phyloP scores from a whole-genome alignment of 2,888 invertebrate species.

The Orthosia gothica region DNA sequence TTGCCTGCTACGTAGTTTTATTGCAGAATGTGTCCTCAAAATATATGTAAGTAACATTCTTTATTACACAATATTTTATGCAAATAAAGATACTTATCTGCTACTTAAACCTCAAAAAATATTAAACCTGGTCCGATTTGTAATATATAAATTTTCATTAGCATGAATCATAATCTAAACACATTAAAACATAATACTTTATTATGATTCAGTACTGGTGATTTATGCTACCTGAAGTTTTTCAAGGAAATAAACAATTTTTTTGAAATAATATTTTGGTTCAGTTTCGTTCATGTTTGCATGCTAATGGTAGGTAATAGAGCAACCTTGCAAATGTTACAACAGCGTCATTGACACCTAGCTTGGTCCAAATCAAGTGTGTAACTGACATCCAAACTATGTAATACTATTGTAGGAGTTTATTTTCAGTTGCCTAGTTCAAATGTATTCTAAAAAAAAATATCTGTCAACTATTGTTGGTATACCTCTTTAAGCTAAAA shows the following conservation, averaged over 20 bases:
- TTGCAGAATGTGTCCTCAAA: background rate
- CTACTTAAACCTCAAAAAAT: background rate
- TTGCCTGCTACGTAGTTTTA: background rate
- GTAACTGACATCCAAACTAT: constrained; percentile 17
- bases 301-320: constrained; percentile 37
- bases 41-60: background rate
- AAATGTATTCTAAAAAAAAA: no score
- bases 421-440: background rate
- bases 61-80: background rate
- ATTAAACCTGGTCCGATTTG: background rate
- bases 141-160: background rate
- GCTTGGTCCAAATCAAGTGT: constrained; percentile 29
- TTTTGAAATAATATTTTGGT: constrained; percentile 20
- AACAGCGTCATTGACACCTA: constrained; percentile 39
- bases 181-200: background rate
- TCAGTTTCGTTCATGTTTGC: constrained; percentile 21
- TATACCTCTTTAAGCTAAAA: background rate
- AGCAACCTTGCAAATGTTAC: constrained; percentile 52
- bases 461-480: background rate
- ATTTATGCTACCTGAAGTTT: background rate
- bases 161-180: background rate
- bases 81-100: background rate
- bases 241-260: constrained; percentile 1
- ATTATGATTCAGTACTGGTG: background rate
- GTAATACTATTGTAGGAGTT: background rate